Conservation (phyloP, 1,140 invertebrate species). For the Rhopalosiphum padi region DNA sequence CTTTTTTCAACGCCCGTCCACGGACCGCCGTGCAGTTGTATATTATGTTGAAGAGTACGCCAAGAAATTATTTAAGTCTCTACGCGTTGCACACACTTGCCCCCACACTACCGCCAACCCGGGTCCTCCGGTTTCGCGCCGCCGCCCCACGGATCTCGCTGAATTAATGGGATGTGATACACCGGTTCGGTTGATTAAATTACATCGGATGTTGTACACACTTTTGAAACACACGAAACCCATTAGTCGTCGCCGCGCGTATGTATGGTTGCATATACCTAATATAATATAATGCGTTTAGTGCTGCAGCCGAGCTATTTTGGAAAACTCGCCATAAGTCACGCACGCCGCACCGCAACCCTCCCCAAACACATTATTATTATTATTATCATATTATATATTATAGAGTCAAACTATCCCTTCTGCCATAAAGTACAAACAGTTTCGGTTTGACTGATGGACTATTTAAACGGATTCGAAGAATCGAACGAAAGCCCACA, state of each 20-base stretch:
- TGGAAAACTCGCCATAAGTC: not conserved
- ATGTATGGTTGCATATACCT: not conserved
- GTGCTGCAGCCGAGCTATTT: not conserved
- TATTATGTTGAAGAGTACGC: not conserved
- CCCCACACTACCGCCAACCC: too few species aligned
- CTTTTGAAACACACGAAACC: constrained; percentile 32
- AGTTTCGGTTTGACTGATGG: not conserved
- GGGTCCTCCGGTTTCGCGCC: not conserved
- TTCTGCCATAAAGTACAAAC: not conserved
- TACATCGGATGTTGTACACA: not conserved
- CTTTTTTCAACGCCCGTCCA: not conserved
- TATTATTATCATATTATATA: not conserved
- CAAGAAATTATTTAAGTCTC: constrained; percentile 10
- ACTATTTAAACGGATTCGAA: not conserved
- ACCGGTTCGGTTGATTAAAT: constrained; percentile 28
- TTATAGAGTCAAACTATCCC: not conserved
- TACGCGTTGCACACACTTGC: not conserved
- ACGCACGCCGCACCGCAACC: not conserved
- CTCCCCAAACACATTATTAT: not conserved
- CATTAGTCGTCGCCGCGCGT: constrained; percentile 11
- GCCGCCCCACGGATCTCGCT: not conserved
- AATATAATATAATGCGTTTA: not conserved
- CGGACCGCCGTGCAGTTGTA: too few species aligned
- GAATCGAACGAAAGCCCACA: not conserved
- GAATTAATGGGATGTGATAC: not conserved